These are phyloP conservation scores for Epinephelus malabaricus DNA, from an alignment of 2,797 vertebrate genomes.

Conservation along the genomic window DNA sequence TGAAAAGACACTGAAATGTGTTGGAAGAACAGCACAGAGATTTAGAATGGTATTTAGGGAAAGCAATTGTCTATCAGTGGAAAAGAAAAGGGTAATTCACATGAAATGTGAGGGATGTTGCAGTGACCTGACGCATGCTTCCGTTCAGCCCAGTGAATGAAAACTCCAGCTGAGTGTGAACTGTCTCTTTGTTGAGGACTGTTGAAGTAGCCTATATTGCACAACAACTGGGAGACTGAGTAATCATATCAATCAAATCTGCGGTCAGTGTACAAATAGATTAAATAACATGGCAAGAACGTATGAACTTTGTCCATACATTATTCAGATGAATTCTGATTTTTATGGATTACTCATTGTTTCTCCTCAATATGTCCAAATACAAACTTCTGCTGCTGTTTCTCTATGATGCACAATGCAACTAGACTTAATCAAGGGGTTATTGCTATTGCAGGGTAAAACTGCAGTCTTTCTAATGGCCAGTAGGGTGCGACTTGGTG, in stretches of 20 bases:
- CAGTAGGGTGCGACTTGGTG: too few species aligned
- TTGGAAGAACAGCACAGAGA: neutral
- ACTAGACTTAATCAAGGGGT: neutral
- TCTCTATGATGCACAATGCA: too few species aligned
- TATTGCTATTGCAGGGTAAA: too few species aligned
- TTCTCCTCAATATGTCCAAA: too few species aligned
- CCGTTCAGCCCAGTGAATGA: neutral
- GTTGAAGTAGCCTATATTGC: neutral
- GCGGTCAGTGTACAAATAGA: neutral
- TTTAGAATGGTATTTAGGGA: neutral
- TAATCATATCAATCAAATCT: conserved; percentile 10
- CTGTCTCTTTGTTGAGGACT: neutral
- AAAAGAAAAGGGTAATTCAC: neutral
- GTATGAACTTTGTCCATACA: too few species aligned
- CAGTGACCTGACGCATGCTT: conserved; percentile 17
- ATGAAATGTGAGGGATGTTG: neutral
- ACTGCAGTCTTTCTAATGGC: too few species aligned
- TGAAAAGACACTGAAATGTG: neutral
- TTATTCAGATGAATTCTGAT: too few species aligned
- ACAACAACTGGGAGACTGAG: neutral
- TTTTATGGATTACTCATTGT: too few species aligned
- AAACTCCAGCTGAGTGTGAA: neutral
- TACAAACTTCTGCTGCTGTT: too few species aligned
- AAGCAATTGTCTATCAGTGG: neutral
- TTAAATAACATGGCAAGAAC: neutral